phyloP scores from a whole-genome alignment of 2,797 vertebrate species.

The Garrulus glandarius region DNA sequence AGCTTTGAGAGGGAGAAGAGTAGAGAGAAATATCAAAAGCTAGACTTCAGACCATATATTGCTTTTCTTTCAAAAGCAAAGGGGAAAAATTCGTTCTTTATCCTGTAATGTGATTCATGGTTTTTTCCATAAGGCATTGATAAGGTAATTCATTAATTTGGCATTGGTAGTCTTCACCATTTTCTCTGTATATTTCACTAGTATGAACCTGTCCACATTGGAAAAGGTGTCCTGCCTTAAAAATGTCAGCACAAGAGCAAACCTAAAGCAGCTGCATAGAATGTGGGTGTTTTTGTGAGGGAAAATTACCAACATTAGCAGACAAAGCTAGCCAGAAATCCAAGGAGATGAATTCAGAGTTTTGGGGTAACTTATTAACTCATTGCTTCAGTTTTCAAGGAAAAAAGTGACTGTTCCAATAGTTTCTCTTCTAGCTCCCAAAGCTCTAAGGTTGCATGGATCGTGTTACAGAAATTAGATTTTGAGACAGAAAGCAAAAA shows the following conservation, averaged over 20 bases:
- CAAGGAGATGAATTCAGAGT: background rate
- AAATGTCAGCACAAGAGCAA: background rate
- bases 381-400: background rate
- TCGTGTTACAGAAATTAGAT: background rate
- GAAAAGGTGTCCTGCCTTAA: background rate
- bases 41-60: background rate
- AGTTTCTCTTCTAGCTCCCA: background rate
- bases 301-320: background rate
- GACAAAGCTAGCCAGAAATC: background rate
- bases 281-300: background rate
- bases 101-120: background rate
- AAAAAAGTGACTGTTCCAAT: background rate
- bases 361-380: background rate
- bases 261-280: background rate
- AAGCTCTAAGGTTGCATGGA: background rate
- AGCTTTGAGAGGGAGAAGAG: background rate
- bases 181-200: background rate
- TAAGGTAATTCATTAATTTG: background rate
- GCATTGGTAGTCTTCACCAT: background rate
- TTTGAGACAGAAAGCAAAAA: background rate
- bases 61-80: background rate
- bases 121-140: background rate
- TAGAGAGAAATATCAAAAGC: conserved; percentile 13
- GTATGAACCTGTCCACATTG: background rate
- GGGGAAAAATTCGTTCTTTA: background rate